Conservation (phyloP, 2,888 invertebrate genomes). For the Parnassius apollo region DNA sequence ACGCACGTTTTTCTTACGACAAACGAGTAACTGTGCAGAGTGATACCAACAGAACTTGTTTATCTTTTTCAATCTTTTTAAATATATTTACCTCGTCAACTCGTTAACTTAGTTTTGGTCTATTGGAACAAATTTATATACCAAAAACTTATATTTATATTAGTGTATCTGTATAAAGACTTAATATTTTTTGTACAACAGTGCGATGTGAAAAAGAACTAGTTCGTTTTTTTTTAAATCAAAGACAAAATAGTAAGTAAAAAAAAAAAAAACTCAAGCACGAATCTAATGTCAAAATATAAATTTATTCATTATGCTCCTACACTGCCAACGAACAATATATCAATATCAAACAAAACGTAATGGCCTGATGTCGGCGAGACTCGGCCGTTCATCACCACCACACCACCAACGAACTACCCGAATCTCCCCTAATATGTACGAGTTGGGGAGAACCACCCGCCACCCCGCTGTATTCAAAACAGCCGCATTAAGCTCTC, state of each 20-base stretch:
- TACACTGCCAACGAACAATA: constrained; percentile 31
- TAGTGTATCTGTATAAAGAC: too few species aligned
- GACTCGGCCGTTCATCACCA: constrained; percentile 49
- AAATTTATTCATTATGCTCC: constrained; percentile 18
- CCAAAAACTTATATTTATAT: too few species aligned
- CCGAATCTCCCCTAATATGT: constrained; percentile 40
- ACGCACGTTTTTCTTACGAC: too few species aligned
- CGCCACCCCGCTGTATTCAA: constrained; percentile 52
- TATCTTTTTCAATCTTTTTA: too few species aligned
- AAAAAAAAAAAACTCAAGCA: constrained; percentile 11
- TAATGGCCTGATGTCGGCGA: constrained; percentile 41
- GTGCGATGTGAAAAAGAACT: too few species aligned
- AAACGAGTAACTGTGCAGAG: too few species aligned
- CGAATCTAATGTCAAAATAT: constrained; percentile 9
- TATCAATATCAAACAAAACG: constrained; percentile 47
- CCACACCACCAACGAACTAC: constrained; percentile 46
- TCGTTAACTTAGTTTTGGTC: too few species aligned
- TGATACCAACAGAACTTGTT: too few species aligned
- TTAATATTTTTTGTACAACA: too few species aligned
- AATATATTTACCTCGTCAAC: too few species aligned
- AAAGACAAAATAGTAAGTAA: background rate
- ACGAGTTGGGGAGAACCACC: constrained; percentile 36
- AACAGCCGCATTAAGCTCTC: constrained; percentile 57
- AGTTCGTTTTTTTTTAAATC: background rate
- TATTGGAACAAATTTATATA: too few species aligned